Evolutionary conservation across 2,888 invertebrate species (phyloP), one percentile per base, ranked within the genome.

Genomic region (Cryptosula pallasiana): DNA sequence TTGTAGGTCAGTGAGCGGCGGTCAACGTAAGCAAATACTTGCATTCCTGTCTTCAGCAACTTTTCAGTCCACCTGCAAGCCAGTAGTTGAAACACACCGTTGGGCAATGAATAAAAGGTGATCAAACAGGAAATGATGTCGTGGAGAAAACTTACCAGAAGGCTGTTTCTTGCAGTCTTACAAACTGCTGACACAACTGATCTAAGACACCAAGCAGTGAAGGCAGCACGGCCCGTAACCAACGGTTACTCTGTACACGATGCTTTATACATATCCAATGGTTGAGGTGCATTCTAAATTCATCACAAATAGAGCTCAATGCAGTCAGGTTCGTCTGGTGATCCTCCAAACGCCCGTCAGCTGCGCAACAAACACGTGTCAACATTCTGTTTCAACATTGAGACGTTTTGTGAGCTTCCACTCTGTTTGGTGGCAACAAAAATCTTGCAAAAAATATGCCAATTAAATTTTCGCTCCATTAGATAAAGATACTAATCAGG

Each of bases 251-350:
- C 5, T 54, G 45, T 2, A 32, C 70, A 3, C 70, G 55, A 9
- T 54, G 70, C 23, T 54, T 70, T 2, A 70, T 29, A 23, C 70
- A 70, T n/a, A 36, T 36, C 70, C 70, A 70, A 45, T 70, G 70
- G 16, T 36, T 54, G 16, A 70, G 45, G 29, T 70, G 70, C 36
- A 54, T 70, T 23, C 70, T n/a, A 36, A 70, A 54, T 45, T 70
- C 70, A 54, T 70, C 70, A 36, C 70, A 70, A 5, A 70, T 70
- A 27, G 36, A 54, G 25, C 70, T 70, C 13, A 70, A 23, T 2
- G 63, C 63, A 16, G 63, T 63, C 63, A 63, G 63, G 63, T 63
- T 63, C 3, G 63, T 63, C 63, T 63, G 63, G 34, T 63, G 63
- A 3, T 63, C 63, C 32, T 63, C 63, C 32, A 63, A n/a, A 45